Base-by-base conservation (phyloP, 2,888 invertebrate genomes). In the Orthosia cruda region DNA sequence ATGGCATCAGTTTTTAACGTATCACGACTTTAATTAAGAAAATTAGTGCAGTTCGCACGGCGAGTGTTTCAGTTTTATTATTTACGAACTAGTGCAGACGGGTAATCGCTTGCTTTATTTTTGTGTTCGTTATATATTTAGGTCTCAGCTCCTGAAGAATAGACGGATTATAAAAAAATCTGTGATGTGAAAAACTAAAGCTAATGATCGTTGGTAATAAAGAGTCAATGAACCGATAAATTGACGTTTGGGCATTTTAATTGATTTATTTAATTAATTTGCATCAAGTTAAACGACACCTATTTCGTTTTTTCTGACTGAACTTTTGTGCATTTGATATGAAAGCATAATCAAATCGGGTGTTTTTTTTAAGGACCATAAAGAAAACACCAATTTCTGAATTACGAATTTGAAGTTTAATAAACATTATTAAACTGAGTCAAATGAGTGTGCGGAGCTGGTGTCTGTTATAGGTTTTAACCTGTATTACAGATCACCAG, bases 21-120 rank as follows among this genome's bases (percentile, higher is more conserved):
- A 73, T 63, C 63, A 52, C 54, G 55, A 71, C 40, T 75, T 82
- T 78, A 82, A 81, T 83, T 76, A 77, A 87, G 55, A 45, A 69
- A 67, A 76, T 73, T 59, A 63, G 52, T 65, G 62, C 47, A 59
- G 57, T 57, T 77, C 49, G 20, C 59, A 45, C 5, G 40, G 64
- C 7, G 40, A 62, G 54, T 49, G 16, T 63, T 67, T 20, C 47
- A 67, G 58, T 67, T 77, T 69, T 72, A 82, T 64, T 47, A 50
- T 62, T 70, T 61, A 55, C 13, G 68, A 74, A 74, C 58, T 72
- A 12, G 16, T 52, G 32, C 26, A 18, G 15, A 40, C 4, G 40
- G n/a, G 49, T 54, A 20, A 26, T 77, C 55, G 3, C 12, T 20
- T 9, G n/a, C 23, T 75, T 67, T 61, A 82, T 82, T 59, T 77